Percentiles rank a stretch among this genome's conserved stretches.
Evolutionary conservation across 2,113 vertebrate genomes (phyloP).

Genomic region (Rallus limicola): DNA sequence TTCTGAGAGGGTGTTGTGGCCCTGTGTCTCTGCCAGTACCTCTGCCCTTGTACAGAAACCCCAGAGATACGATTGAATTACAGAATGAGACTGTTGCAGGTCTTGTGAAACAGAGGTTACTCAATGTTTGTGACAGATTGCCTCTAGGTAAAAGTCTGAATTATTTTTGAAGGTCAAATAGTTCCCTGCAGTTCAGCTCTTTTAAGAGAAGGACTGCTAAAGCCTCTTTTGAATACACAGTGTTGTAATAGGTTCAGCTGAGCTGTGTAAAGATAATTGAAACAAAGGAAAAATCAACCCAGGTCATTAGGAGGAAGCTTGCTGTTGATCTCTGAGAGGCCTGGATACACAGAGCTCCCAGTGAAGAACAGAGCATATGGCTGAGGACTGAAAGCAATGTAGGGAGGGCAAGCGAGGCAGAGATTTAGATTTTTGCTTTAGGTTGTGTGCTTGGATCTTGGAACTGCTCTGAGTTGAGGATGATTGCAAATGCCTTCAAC

Average conservation of each 20-base stretch:
- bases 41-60: not conserved
- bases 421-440: not conserved
- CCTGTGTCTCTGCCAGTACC: accelerated
- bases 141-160: not conserved
- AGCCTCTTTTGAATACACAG: not conserved
- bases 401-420: not conserved
- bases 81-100: not conserved
- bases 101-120: not conserved
- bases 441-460: not conserved
- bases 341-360: not conserved
- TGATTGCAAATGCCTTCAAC: not conserved
- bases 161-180: not conserved
- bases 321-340: not conserved
- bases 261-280: not conserved
- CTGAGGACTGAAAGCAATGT: not conserved
- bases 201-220: not conserved
- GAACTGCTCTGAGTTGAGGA: not conserved
- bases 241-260: not conserved
- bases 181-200: not conserved
- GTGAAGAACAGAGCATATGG: not conserved
- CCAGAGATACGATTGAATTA: not conserved
- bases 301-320: not conserved
- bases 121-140: not conserved
- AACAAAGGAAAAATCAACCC: not conserved
- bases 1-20: not conserved